A percentile compares a stretch with the other conserved stretches of the same genome.
Evolutionary conservation across 2,888 invertebrate species (phyloP).

Genomic region (Fabriciana adippe): DNA sequence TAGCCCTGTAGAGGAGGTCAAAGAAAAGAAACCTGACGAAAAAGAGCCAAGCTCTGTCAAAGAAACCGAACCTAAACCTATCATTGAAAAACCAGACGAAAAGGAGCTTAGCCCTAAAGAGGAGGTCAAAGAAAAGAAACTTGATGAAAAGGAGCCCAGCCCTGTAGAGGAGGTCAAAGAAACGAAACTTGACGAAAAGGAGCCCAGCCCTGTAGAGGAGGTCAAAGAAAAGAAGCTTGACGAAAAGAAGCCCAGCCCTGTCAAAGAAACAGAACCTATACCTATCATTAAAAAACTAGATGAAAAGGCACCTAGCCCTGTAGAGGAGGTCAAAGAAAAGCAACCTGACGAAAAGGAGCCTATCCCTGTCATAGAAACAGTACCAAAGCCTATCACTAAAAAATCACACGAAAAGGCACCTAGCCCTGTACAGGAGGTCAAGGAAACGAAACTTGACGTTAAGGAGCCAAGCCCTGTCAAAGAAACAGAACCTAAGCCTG

Average conservation of each 20-base stretch:
- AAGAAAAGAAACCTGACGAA: slow-evolving; percentile 20
- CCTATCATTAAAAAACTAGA: background rate
- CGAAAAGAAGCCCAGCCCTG: slow-evolving; percentile 12
- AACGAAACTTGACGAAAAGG: background rate
- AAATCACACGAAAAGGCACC: slow-evolving; percentile 18
- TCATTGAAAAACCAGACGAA: background rate
- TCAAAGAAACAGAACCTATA: background rate
- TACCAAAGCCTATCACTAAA: background rate
- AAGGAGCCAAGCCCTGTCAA: too few species aligned
- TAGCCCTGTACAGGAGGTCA: too few species aligned
- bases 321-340: slow-evolving; percentile 3
- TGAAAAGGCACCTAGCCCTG: slow-evolving; percentile 27
- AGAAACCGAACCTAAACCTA: background rate
- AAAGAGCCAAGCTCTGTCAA: slow-evolving; percentile 28
- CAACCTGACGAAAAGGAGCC: slow-evolving; percentile 3
- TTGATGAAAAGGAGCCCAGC: background rate
- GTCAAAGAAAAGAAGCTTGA: background rate
- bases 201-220: background rate
- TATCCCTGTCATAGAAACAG: background rate
- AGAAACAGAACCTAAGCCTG: too few species aligned
- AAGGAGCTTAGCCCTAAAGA: slow-evolving; percentile 13
- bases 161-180: background rate
- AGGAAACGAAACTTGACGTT: too few species aligned
- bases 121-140: background rate
- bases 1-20: slow-evolving; percentile 14